Percentiles rank a stretch among this genome's conserved stretches.
Evolutionary conservation across 2,888 invertebrate genomes (phyloP).

Genomic region (Eurytoma californica): DNA sequence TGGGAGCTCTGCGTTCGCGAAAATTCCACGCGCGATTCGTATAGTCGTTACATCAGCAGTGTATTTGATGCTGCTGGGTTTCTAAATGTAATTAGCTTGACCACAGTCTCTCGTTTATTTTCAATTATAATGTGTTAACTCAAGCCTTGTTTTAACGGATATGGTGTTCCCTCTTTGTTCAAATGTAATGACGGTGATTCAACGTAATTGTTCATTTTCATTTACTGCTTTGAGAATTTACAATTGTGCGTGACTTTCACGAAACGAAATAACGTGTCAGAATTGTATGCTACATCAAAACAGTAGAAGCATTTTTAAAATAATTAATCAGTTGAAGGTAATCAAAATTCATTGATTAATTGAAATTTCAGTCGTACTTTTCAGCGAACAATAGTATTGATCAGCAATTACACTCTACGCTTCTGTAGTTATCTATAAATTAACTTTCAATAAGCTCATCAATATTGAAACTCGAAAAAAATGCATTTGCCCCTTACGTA

Average conservation of each 20-base stretch:
- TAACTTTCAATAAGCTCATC: background rate
- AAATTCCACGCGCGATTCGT: conserved; percentile 16
- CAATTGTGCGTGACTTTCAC: background rate
- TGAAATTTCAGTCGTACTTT: background rate
- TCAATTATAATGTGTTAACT: conserved; percentile 19
- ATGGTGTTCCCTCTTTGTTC: too few species aligned
- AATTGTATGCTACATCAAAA: background rate
- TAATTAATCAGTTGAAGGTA: too few species aligned
- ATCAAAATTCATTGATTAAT: background rate
- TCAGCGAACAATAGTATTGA: background rate
- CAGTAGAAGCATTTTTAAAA: too few species aligned
- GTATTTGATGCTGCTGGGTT: conserved; percentile 20
- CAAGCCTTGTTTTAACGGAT: background rate
- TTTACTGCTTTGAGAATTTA: background rate
- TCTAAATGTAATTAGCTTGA: conserved; percentile 52
- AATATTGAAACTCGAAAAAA: conserved; percentile 3
- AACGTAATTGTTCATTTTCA: background rate
- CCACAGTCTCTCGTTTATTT: conserved; percentile 43
- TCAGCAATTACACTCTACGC: too few species aligned
- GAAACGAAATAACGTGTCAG: background rate
- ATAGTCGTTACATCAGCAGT: conserved; percentile 3
- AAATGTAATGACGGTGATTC: background rate
- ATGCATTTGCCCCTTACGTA: conserved; percentile 9
- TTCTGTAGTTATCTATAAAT: background rate
- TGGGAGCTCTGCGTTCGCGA: background rate